A percentile compares a stretch with the other conserved stretches of the same genome.
Conservation (phyloP, 2,888 invertebrate species). For the Unio delphinus region DNA sequence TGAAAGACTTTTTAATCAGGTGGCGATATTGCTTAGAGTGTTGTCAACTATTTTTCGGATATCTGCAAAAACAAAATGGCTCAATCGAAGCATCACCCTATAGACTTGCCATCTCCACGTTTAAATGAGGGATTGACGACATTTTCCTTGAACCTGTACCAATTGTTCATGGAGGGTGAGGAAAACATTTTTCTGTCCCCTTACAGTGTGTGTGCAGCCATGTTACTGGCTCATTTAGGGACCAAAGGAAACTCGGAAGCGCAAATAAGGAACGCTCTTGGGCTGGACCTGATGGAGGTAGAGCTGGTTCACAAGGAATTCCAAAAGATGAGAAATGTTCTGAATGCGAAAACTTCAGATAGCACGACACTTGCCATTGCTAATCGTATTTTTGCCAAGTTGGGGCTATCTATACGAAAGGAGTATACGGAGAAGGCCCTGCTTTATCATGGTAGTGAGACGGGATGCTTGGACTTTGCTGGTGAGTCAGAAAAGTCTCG, state of each 20-base stretch:
- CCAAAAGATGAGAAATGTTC: conserved; percentile 17
- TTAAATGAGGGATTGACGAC: not conserved
- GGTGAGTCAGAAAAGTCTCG: conserved; percentile 65
- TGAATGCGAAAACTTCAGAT: conserved; percentile 12
- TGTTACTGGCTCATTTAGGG: conserved; percentile 38
- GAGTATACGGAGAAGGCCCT: no score
- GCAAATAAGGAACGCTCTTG: conserved; percentile 25
- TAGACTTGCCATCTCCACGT: no score
- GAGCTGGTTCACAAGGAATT: conserved; percentile 18
- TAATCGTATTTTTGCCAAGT: no score
- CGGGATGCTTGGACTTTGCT: not conserved
- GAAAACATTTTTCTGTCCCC: conserved; percentile 40
- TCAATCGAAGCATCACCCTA: no score
- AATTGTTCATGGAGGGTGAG: not conserved
- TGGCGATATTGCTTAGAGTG: no score
- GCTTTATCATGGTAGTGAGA: no score
- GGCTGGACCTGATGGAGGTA: conserved; percentile 6
- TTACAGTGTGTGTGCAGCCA: conserved; percentile 41
- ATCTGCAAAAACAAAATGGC: no score
- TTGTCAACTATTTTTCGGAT: no score
- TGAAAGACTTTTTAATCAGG: no score
- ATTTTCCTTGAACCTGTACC: not conserved
- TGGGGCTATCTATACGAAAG: no score
- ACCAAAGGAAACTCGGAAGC: conserved; percentile 25
- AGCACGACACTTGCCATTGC: conserved; percentile 23